Conservation (phyloP, 1,140 invertebrate species). For the Hyles vespertilio region DNA sequence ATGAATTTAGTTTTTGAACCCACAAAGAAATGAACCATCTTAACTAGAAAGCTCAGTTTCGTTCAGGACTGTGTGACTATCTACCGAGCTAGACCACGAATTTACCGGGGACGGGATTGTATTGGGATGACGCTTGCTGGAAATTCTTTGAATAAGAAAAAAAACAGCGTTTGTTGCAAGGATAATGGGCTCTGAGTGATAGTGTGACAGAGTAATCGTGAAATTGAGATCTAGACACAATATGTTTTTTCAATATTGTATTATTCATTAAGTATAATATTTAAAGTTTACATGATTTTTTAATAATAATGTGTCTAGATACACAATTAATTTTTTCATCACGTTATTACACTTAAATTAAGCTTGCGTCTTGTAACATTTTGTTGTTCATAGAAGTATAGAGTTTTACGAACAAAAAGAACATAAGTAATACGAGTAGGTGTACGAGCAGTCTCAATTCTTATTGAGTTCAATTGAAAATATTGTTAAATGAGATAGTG, state of each 20-base stretch:
- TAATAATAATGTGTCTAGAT: slow-evolving; percentile 26
- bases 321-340: slow-evolving; percentile 11
- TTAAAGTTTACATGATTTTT: background rate
- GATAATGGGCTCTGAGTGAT: slow-evolving; percentile 5
- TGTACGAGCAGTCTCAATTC: slow-evolving; percentile 35
- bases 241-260: no score
- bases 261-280: no score
- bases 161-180: slow-evolving; percentile 1
- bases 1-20: slow-evolving; percentile 11
- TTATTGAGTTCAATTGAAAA: slow-evolving; percentile 57
- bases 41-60: slow-evolving; percentile 57
- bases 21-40: slow-evolving; percentile 60
- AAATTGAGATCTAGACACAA: no score
- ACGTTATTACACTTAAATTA: slow-evolving; percentile 18
- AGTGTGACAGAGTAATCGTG: slow-evolving; percentile 1
- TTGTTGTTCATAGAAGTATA: slow-evolving; percentile 27
- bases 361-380: slow-evolving; percentile 59
- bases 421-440: slow-evolving; percentile 1
- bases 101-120: background rate
- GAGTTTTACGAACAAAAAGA: slow-evolving; percentile 5
- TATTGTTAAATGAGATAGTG: slow-evolving; percentile 36
- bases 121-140: slow-evolving; percentile 7
- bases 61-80: slow-evolving; percentile 69
- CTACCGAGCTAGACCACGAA: slow-evolving; percentile 51
- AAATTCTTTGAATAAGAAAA: slow-evolving; percentile 3